Conservation (phyloP, 1,140 invertebrate species). For the Cyclargus thomasi region DNA sequence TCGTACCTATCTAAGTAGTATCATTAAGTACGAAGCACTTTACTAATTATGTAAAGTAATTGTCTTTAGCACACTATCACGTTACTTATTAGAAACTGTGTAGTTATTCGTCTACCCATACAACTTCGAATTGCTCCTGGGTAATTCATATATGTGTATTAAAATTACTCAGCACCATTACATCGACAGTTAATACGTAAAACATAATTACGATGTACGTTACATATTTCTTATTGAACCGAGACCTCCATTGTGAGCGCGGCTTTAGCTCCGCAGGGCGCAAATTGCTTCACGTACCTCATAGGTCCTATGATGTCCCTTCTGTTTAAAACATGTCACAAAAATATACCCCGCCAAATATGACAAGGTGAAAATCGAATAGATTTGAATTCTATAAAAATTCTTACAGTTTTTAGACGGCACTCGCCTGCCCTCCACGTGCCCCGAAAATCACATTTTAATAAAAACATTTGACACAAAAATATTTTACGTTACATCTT, state of each 20-base stretch:
- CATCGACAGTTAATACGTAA: too few species aligned
- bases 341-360: constrained; percentile 1
- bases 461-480: constrained; percentile 23
- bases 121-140: background rate
- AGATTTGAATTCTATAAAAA: constrained; percentile 9
- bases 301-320: constrained; percentile 16
- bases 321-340: constrained; percentile 16
- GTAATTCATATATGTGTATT: too few species aligned
- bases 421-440: background rate
- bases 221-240: too few species aligned
- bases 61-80: too few species aligned
- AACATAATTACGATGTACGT: too few species aligned
- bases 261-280: constrained; percentile 49
- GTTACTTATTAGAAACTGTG: too few species aligned
- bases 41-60: too few species aligned
- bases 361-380: constrained; percentile 18
- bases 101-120: background rate
- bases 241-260: constrained; percentile 24
- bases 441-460: constrained; percentile 29
- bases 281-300: constrained; percentile 46
- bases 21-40: too few species aligned
- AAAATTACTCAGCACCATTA: too few species aligned
- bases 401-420: background rate
- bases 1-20: too few species aligned
- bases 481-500: constrained; percentile 23